Conservation (phyloP, 2,888 invertebrate species). For the Fragum whitleyi region DNA sequence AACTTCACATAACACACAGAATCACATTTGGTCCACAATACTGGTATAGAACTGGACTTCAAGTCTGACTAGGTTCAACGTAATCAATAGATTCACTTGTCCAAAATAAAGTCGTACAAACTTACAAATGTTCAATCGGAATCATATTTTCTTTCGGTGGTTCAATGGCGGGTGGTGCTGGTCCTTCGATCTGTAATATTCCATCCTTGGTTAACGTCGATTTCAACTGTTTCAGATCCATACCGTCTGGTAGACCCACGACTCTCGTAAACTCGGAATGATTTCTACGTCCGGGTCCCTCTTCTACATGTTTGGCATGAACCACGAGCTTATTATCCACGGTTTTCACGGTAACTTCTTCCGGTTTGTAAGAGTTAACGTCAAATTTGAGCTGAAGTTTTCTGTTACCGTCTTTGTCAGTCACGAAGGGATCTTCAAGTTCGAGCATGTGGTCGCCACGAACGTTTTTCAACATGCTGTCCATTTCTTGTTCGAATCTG, state of each 20-base stretch:
- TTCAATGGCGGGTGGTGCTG: background rate
- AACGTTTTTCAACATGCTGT: background rate
- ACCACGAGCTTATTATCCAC: conserved; percentile 6
- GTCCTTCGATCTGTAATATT: conserved; percentile 1
- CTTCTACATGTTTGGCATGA: background rate
- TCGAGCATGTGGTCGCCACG: conserved; percentile 1
- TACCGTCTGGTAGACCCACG: background rate
- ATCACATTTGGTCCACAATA: too few relatives aligned
- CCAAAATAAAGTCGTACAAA: too few relatives aligned
- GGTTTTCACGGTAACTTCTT: background rate
- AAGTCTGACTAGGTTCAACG: too few relatives aligned
- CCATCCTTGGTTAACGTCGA: conserved; percentile 2
- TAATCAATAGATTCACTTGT: too few relatives aligned
- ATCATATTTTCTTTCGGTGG: conserved; percentile 7
- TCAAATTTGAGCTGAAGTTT: conserved; percentile 5
- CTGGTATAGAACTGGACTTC: too few relatives aligned
- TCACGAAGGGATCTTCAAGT: background rate
- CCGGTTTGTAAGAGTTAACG: background rate
- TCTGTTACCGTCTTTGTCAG: background rate
- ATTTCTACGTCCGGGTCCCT: background rate
- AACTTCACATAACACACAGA: too few relatives aligned
- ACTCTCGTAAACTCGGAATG: background rate
- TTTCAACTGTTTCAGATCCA: conserved; percentile 8
- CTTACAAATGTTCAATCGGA: background rate
- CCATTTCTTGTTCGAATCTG: background rate